phyloP scores from a whole-genome alignment of 2,888 invertebrate species.

The Spodoptera picta region DNA sequence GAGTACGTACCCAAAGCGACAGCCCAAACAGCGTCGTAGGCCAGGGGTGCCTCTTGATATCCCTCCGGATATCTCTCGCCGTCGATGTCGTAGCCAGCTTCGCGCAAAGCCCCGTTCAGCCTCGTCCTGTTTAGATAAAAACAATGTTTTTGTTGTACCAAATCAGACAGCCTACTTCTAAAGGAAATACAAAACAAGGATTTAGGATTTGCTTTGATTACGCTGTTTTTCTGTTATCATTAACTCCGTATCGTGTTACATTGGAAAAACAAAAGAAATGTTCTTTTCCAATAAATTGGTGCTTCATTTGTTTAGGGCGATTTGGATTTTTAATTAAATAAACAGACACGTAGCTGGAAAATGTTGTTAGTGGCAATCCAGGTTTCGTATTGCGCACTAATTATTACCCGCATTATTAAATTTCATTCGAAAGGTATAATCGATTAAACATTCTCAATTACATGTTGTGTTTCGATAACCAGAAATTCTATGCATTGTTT shows the following conservation, averaged over 20 bases:
- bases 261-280: not conserved
- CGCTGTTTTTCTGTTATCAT: conserved; percentile 20
- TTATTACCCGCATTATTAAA: conserved; percentile 7
- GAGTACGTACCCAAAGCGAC: conserved; percentile 94
- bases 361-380: too few species aligned
- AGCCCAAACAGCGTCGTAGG: conserved; percentile 99
- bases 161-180: conserved; percentile 44
- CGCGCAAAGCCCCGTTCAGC: conserved; percentile 94
- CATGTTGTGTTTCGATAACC: conserved; percentile 35
- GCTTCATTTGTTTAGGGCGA: conserved; percentile 4
- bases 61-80: conserved; percentile 96
- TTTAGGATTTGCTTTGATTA: conserved; percentile 36
- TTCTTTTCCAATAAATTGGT: not conserved
- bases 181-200: conserved; percentile 36
- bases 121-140: conserved; percentile 88
- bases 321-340: conserved; percentile 11
- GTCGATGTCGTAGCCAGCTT: conserved; percentile 95
- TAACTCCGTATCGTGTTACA: conserved; percentile 15
- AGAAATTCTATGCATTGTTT: too few species aligned
- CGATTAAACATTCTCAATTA: conserved; percentile 23
- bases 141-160: conserved; percentile 58
- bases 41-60: conserved; percentile 99
- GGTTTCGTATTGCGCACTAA: conserved; percentile 1
- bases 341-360: not conserved
- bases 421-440: conserved; percentile 27